These are phyloP conservation scores for Agelas oroides DNA, from an alignment of 37 sponge, comb jelly and placozoan genomes.

Conservation along the genomic window DNA sequence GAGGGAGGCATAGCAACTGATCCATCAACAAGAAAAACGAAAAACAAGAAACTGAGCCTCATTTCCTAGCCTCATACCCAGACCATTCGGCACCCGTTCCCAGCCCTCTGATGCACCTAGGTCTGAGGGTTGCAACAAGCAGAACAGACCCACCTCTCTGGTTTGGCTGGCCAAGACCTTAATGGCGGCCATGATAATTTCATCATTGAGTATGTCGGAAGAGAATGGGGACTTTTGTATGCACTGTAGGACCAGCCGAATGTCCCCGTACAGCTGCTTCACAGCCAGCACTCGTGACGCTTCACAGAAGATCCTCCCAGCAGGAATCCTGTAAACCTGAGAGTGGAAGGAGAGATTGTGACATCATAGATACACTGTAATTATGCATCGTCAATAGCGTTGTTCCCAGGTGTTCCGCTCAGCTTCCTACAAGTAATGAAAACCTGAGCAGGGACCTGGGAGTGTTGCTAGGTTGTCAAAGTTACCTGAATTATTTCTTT, in stretches of 20 bases:
- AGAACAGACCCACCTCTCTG: conserved; percentile 59
- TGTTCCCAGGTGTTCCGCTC: background rate
- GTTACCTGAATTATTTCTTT: conserved; percentile 54
- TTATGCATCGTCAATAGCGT: background rate
- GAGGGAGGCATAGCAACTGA: background rate
- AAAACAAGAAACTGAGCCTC: no score
- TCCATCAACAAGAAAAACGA: no score
- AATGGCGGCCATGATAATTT: conserved; percentile 79
- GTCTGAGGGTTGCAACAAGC: no score
- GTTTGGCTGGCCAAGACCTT: conserved; percentile 73
- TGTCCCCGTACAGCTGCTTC: conserved; percentile 40
- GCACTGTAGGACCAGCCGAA: conserved; percentile 54
- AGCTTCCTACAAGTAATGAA: no score
- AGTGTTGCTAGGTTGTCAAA: background rate
- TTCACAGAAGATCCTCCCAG: conserved; percentile 38
- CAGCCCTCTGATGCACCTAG: no score
- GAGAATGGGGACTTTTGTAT: conserved; percentile 19
- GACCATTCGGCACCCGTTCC: no score
- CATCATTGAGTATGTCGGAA: conserved; percentile 57
- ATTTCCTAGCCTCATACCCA: no score
- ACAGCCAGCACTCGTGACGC: conserved; percentile 43
- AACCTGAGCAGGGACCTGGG: no score
- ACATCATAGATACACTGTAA: no score
- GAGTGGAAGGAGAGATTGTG: background rate
- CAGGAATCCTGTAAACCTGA: conserved; percentile 55